Conservation (phyloP, 2,113 vertebrate species). For the Odobenus rosmarus region DNA sequence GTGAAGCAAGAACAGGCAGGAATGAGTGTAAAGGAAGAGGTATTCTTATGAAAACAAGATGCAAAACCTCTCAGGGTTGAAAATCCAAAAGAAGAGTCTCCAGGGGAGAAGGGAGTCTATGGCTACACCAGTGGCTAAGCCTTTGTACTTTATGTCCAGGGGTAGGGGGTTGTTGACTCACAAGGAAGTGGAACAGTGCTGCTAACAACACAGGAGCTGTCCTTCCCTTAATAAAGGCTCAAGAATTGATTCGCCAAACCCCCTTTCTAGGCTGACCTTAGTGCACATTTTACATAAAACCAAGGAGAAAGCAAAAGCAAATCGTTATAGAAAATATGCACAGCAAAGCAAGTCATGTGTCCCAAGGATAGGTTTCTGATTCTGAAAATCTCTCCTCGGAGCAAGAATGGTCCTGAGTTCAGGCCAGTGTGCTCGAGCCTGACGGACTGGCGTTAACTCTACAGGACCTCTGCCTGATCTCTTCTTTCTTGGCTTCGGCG, state of each 20-base stretch:
- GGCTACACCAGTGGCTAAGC: not conserved
- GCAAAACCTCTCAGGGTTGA: not conserved
- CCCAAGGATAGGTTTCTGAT: not conserved
- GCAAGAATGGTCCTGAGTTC: not conserved
- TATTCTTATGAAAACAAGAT: not conserved
- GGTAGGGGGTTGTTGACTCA: not conserved
- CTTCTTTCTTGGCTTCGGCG: not conserved
- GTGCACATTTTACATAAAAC: not conserved
- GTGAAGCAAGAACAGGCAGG: not conserved
- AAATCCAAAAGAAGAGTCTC: not conserved
- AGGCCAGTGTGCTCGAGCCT: not conserved
- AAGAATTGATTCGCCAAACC: not conserved
- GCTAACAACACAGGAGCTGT: not conserved
- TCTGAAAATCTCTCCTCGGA: not conserved
- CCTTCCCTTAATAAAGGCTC: not conserved
- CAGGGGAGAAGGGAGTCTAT: not conserved
- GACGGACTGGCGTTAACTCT: rapidly evolving
- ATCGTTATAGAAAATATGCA: not conserved
- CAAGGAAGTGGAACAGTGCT: not conserved
- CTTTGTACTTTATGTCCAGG: not conserved
- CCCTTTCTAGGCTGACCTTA: not conserved
- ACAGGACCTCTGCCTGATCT: not conserved
- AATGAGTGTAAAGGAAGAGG: not conserved
- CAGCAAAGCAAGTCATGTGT: not conserved
- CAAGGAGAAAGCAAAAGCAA: not conserved